phyloP scores from a whole-genome alignment of 2,888 invertebrate species.

The Caenorhabditis virilis region DNA sequence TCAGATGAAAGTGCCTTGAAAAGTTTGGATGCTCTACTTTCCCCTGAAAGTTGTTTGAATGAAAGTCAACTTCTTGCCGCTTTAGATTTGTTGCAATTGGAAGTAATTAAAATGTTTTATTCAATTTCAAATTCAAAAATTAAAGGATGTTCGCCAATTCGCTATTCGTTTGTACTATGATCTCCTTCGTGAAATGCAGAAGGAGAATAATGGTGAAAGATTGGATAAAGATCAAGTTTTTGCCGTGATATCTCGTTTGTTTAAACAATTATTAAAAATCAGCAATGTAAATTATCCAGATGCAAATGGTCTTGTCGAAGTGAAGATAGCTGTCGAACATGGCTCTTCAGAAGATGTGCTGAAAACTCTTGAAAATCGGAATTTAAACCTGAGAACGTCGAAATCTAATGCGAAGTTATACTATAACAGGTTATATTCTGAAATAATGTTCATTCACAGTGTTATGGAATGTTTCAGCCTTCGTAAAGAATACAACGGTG shows the following conservation, averaged over 20 bases:
- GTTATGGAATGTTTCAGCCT: slow-evolving; percentile 24
- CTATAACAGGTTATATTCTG: slow-evolving; percentile 34
- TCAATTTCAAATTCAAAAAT: slow-evolving; percentile 2
- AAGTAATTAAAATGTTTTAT: slow-evolving; percentile 7
- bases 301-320: slow-evolving; percentile 53
- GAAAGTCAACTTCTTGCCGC: slow-evolving; percentile 6
- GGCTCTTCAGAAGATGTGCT: slow-evolving; percentile 53
- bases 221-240: slow-evolving; percentile 41
- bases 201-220: slow-evolving; percentile 10
- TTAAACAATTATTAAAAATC: no score
- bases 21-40: slow-evolving; percentile 30
- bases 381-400: slow-evolving; percentile 31
- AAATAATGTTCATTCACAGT: neutral
- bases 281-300: slow-evolving; percentile 26
- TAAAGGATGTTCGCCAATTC: slow-evolving; percentile 37
- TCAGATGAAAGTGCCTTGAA: slow-evolving; percentile 29
- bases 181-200: slow-evolving; percentile 10
- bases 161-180: slow-evolving; percentile 33
- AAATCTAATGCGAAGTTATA: slow-evolving; percentile 49
- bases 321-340: slow-evolving; percentile 52
- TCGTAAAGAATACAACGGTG: slow-evolving; percentile 25
- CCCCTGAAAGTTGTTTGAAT: neutral
- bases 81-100: slow-evolving; percentile 25
- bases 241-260: slow-evolving; percentile 27
- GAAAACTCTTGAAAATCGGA: slow-evolving; percentile 42